These are phyloP conservation scores for Tetragnatha versicolor DNA, from an alignment of 1,140 invertebrate genomes.

Conservation along the genomic window DNA sequence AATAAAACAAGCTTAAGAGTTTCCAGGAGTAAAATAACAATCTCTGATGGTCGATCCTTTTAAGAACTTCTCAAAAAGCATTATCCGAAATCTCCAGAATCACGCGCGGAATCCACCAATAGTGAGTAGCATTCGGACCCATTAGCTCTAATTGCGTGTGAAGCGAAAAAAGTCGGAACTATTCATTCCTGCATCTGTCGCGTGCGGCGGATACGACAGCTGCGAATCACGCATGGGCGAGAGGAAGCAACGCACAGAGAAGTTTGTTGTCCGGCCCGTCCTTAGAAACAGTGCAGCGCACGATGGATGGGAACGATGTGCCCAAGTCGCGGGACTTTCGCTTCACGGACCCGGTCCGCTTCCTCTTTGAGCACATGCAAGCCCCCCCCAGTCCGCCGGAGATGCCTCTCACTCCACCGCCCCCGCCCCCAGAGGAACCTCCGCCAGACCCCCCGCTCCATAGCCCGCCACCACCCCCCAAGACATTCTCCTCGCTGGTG, in stretches of 20 bases:
- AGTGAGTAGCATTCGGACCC: no score
- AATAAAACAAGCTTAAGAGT: no score
- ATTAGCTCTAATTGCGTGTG: no score
- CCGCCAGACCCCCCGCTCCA: background rate
- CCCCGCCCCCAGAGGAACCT: background rate
- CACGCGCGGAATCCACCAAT: no score
- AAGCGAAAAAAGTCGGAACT: conserved; percentile 20
- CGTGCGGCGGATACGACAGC: conserved; percentile 49
- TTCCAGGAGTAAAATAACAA: no score
- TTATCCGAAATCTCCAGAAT: no score
- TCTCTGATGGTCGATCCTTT: no score
- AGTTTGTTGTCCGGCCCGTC: conserved; percentile 51
- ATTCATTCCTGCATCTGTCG: conserved; percentile 50
- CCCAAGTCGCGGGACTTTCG: conserved; percentile 23
- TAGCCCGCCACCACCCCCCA: background rate
- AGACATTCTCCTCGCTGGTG: conserved; percentile 36
- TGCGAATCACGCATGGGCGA: conserved; percentile 48
- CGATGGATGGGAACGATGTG: conserved; percentile 27
- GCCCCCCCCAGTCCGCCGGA: conserved; percentile 6
- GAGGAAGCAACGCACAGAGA: conserved; percentile 40
- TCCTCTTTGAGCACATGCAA: conserved; percentile 50
- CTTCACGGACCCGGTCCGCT: conserved; percentile 46
- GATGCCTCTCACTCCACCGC: conserved; percentile 6
- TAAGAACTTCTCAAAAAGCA: no score
- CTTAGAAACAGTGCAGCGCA: conserved; percentile 36